Conservation (phyloP, 1,140 invertebrate genomes). For the Pectinophora gossypiella region DNA sequence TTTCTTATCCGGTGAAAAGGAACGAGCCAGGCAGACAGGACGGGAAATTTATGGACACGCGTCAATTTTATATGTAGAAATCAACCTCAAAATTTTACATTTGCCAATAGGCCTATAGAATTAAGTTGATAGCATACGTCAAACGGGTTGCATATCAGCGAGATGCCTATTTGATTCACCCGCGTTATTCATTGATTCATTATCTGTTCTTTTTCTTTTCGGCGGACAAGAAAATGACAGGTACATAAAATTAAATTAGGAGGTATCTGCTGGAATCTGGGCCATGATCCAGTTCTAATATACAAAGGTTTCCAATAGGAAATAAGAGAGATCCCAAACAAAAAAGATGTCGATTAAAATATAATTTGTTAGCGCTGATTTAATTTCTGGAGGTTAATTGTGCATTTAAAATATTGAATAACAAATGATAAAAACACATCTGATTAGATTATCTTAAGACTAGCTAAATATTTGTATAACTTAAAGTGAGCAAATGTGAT, state of each 20-base stretch:
- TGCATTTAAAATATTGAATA: background rate
- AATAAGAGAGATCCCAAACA: background rate
- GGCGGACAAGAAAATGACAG: no score
- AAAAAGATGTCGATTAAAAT: background rate
- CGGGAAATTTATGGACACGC: no score
- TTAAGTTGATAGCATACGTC: no score
- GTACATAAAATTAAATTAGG: no score
- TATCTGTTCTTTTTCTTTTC: no score
- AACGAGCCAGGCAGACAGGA: background rate
- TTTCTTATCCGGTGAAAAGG: no score
- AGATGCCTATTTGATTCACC: no score
- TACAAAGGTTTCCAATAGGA: background rate
- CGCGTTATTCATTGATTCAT: no score
- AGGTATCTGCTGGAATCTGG: background rate
- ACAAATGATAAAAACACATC: background rate
- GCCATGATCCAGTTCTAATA: background rate
- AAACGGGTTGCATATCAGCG: no score
- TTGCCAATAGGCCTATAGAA: no score
- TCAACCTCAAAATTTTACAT: no score
- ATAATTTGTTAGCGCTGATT: background rate
- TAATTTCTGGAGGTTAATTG: background rate
- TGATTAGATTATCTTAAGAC: conserved; percentile 4
- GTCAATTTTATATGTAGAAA: no score
- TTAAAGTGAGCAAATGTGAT: conserved; percentile 1
- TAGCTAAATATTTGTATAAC: conserved; percentile 4